Conservation (phyloP, 1,140 invertebrate species). For the Drosophila ogumai region DNA sequence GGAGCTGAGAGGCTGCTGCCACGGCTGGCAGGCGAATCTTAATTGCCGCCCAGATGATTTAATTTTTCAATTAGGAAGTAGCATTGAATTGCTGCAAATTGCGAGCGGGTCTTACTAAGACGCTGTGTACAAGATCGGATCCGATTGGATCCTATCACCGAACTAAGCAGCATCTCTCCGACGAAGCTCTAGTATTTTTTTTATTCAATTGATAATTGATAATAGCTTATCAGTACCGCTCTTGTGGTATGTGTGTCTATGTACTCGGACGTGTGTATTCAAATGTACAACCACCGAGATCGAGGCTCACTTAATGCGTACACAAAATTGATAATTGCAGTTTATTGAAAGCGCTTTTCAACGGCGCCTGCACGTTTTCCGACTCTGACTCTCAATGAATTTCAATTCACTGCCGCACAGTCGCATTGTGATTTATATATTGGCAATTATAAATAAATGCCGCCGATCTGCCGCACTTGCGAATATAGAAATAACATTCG, state of each 20-base stretch:
- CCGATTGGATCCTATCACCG: slow-evolving; percentile 18
- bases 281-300: slow-evolving; percentile 10
- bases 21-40: slow-evolving; percentile 27
- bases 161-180: slow-evolving; percentile 19
- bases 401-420: slow-evolving; percentile 41
- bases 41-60: slow-evolving; percentile 76
- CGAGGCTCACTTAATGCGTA: slow-evolving; percentile 67
- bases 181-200: slow-evolving; percentile 28
- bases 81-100: slow-evolving; percentile 75
- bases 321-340: slow-evolving; percentile 72
- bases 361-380: slow-evolving; percentile 47
- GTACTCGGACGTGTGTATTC: slow-evolving; percentile 15
- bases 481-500: slow-evolving; percentile 50
- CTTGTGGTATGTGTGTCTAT: slow-evolving; percentile 22
- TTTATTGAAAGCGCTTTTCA: slow-evolving; percentile 53
- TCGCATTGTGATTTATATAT: slow-evolving; percentile 33
- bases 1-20: slow-evolving; percentile 5
- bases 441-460: slow-evolving; percentile 44
- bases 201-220: slow-evolving; percentile 62
- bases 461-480: slow-evolving; percentile 14
- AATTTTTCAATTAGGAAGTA: slow-evolving; percentile 78
- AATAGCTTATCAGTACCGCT: slow-evolving; percentile 55
- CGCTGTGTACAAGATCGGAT: slow-evolving; percentile 36
- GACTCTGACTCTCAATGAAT: slow-evolving; percentile 71
- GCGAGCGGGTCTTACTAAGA: slow-evolving; percentile 9